Evolutionary conservation across 2,113 vertebrate genomes (phyloP).

Genomic region (Bos taurus): DNA sequence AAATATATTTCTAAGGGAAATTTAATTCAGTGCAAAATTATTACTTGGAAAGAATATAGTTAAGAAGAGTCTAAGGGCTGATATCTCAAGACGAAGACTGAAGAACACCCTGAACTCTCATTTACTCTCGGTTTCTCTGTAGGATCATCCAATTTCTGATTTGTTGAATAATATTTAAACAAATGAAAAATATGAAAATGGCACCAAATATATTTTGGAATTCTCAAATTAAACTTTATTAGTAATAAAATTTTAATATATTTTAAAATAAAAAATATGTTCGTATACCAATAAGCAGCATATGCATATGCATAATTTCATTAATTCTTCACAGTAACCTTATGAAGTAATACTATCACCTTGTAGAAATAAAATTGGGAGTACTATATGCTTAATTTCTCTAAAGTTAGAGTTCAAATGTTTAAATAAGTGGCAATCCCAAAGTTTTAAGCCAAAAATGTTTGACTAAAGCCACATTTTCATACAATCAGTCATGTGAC

Average conservation of each 20-base stretch:
- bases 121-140: not conserved
- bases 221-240: not conserved
- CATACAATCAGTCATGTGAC: not conserved
- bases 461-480: not conserved
- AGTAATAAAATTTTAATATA: not conserved
- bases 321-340: not conserved
- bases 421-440: not conserved
- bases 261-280: not conserved
- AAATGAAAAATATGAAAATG: not conserved
- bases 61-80: not conserved
- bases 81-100: not conserved
- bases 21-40: not conserved
- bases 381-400: not conserved
- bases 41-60: not conserved
- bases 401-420: not conserved
- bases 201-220: not conserved
- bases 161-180: not conserved
- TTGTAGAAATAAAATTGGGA: not conserved
- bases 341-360: not conserved
- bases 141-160: not conserved
- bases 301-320: not conserved
- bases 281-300: not conserved
- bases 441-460: not conserved
- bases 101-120: not conserved
- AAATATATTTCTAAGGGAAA: not conserved